Conservation (phyloP, 2,113 vertebrate species). For the Bubo blakistoni region DNA sequence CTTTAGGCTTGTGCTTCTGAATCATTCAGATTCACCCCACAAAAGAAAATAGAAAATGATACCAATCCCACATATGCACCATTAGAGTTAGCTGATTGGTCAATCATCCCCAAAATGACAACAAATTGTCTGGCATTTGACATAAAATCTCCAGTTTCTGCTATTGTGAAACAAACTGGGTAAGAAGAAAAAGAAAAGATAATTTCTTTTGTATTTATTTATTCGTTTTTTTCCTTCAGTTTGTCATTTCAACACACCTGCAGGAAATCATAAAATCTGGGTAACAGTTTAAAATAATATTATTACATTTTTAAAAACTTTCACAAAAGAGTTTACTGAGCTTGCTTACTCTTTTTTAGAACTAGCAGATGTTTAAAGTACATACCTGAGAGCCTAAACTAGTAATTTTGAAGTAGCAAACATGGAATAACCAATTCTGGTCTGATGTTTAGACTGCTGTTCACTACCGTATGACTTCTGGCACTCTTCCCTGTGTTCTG, state of each 20-base stretch:
- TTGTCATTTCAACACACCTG: background rate
- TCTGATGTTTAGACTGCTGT: background rate
- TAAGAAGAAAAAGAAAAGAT: background rate
- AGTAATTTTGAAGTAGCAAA: background rate
- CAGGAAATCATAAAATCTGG: background rate
- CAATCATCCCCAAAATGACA: background rate
- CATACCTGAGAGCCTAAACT: background rate
- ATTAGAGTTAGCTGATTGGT: background rate
- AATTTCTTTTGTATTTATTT: background rate
- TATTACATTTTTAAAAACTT: background rate
- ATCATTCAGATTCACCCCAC: background rate
- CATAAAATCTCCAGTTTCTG: background rate
- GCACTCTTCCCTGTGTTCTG: background rate
- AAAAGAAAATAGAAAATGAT: background rate
- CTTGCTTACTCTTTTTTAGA: background rate
- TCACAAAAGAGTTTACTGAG: background rate
- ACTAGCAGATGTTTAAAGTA: background rate
- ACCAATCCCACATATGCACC: background rate
- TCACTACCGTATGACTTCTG: background rate
- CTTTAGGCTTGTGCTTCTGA: background rate
- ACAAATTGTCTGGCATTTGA: background rate
- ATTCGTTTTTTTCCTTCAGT: background rate
- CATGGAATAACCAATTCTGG: background rate
- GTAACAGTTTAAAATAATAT: background rate
- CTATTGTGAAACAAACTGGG: background rate